These are phyloP conservation scores for Procavia capensis DNA, from an alignment of 2,113 vertebrate genomes.

Conservation along the genomic window DNA sequence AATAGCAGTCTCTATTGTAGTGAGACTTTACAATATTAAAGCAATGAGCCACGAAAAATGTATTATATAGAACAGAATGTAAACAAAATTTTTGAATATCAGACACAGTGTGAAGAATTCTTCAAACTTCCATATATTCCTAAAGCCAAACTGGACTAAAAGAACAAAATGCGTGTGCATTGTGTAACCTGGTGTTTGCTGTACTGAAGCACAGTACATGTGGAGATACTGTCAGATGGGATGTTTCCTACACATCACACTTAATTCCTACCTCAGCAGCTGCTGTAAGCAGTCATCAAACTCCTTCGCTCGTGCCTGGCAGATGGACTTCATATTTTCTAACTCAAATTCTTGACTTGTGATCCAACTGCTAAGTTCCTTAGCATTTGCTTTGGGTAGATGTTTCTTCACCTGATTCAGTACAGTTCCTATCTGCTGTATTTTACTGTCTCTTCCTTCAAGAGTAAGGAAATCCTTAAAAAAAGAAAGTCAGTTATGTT, in stretches of 20 bases:
- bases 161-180: neutral
- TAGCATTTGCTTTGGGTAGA: constrained; percentile 87
- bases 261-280: constrained; percentile 87
- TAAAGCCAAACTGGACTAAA: neutral
- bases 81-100: constrained; percentile 1
- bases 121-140: neutral
- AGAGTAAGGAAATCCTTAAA: constrained; percentile 92
- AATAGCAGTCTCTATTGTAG: neutral
- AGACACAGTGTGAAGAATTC: neutral
- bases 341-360: constrained; percentile 91
- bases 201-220: neutral
- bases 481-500: neutral
- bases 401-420: constrained; percentile 87
- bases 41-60: neutral
- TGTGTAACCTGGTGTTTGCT: no score
- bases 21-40: neutral
- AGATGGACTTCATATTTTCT: constrained; percentile 87
- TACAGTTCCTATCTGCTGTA: constrained; percentile 88
- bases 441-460: constrained; percentile 88
- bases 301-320: constrained; percentile 87
- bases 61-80: neutral
- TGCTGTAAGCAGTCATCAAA: constrained; percentile 86
- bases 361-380: constrained; percentile 88
- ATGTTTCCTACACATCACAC: neutral
- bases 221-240: constrained; percentile 30